A percentile compares a stretch with the other conserved stretches of the same genome.
phyloP scores from a whole-genome alignment of 1,140 invertebrate species.

The Sycobia sp. region DNA sequence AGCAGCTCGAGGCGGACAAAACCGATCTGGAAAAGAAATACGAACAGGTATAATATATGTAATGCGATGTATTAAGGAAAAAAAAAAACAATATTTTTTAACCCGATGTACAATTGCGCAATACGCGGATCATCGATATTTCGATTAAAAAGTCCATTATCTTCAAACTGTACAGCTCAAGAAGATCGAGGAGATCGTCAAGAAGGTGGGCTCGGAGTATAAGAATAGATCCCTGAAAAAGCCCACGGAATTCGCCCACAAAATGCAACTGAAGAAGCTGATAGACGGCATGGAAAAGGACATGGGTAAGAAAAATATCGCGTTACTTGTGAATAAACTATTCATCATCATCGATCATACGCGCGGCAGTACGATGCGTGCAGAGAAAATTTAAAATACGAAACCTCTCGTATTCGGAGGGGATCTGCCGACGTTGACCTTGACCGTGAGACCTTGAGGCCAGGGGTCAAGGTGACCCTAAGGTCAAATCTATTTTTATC shows the following conservation, averaged over 20 bases:
- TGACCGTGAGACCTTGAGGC: no score
- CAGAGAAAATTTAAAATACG: no score
- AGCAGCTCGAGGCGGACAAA: slow-evolving; percentile 88
- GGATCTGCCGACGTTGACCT: no score
- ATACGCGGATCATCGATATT: slow-evolving; percentile 1
- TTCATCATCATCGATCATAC: no score
- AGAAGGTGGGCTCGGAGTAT: slow-evolving; percentile 68
- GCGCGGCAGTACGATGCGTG: no score
- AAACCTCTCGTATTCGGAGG: no score
- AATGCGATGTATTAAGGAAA: no score
- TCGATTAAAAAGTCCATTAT: neutral
- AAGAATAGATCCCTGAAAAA: slow-evolving; percentile 72
- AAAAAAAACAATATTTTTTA: no score
- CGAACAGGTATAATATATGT: slow-evolving; percentile 66
- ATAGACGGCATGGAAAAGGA: slow-evolving; percentile 80
- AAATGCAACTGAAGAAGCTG: slow-evolving; percentile 76
- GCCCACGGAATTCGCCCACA: slow-evolving; percentile 71
- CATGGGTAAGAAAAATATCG: slow-evolving; percentile 64
- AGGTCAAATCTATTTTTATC: no score
- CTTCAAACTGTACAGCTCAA: slow-evolving; percentile 58
- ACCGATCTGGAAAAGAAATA: slow-evolving; percentile 72
- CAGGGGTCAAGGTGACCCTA: no score
- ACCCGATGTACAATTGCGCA: no score
- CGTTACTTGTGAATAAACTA: neutral
- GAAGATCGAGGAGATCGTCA: slow-evolving; percentile 66